Base-by-base conservation (phyloP, 2,113 vertebrate species). In the Oncorhynchus clarkii region DNA sequence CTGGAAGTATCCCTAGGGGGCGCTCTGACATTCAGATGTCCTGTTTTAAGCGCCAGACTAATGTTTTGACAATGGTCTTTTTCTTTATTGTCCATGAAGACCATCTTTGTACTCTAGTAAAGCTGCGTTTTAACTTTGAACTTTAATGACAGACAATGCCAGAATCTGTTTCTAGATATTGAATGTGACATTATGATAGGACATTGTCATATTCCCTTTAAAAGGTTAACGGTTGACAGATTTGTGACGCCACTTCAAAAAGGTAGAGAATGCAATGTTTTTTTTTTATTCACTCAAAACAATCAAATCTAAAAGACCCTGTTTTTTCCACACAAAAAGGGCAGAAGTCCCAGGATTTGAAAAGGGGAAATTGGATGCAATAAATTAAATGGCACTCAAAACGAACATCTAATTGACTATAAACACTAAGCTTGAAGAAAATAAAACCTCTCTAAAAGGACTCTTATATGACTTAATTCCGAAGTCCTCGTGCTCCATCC, bases 1-100 rank as follows among this genome's bases (percentile, higher is more conserved):
- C 49, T 27, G 70, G 73, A 16, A n/a, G 62, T 67, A 73, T 59
- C 74, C 78, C 69, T 74, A 75, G 54, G 74, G 79, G 72, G 75
- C 51, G 65, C 65, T 31, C 75, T 5, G 59, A 3, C 1, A 77
- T 75, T 79, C 81, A 75, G 74, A 71, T 65, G 27, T 1, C 12
- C 29, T 13, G 11, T 74, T 64, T 73, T 64, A 26, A 6, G 22
- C 3, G n/a, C 60, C 31, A 39, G 66, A n/a, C 45, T 48, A 54
- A 49, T 78, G 65, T 80, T 82, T 6, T 89, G 86, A 88, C 87
- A 87, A 73, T 11, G 39, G 31, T 65, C 78, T 78, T 69, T 71
- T 83, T 71, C 70, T 76, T 82, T 79, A 57, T 49, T 68, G 74
- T 78, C 73, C 1, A 4, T 73, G 4, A 14, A 64, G 75, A 76